Evolutionary conservation across 2,797 vertebrate species (phyloP), one percentile per base, ranked within the genome.

Genomic region (Thalassophryne amazonica): DNA sequence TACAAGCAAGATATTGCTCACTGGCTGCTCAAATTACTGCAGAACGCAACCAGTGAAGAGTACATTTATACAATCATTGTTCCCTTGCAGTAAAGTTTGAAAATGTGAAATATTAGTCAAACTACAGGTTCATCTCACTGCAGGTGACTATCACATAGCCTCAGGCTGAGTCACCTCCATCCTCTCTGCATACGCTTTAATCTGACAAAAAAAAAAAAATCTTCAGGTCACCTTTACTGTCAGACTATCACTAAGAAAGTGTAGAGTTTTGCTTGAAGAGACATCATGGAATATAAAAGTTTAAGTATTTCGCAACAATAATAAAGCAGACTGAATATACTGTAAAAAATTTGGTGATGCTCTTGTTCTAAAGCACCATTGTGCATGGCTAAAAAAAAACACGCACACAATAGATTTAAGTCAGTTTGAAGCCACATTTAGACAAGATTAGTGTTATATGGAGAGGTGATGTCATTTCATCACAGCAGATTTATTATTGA

Each of bases 171-270:
- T 74, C 67, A 67, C 64, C 46, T 56, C 67, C 49, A 30, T 45
- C 47, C 61, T 40, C 56, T 40, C 69, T 62, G 63, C 52, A 60
- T 66, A 32, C 69, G 57, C 51, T 80, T 84, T 70, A 55, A 76
- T 77, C 64, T 69, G 42, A 56, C 60, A 25, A 24, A 50, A 64
- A 60, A 69, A 57, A 41, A 45, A 46, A 33, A 62, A 59, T 38
- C 54, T 55, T 19, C 27, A 13, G 48, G 60, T 83, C 72, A 83
- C 74, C 72, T 81, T 64, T 60, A 51, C 78, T 72, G 76, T 64
- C 76, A 73, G 24, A 45, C 11, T 52, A 52, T 40, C 43, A 56
- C 49, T 33, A 17, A 33, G 32, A 36, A 41, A 35, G 43, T 51
- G 39, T 45, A 16, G 31, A 50, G 32, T 42, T 68, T 12, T 30